Evolutionary conservation across 1,140 invertebrate genomes (phyloP), one percentile per base, ranked within the genome.

Genomic region (Halesus radiatus): DNA sequence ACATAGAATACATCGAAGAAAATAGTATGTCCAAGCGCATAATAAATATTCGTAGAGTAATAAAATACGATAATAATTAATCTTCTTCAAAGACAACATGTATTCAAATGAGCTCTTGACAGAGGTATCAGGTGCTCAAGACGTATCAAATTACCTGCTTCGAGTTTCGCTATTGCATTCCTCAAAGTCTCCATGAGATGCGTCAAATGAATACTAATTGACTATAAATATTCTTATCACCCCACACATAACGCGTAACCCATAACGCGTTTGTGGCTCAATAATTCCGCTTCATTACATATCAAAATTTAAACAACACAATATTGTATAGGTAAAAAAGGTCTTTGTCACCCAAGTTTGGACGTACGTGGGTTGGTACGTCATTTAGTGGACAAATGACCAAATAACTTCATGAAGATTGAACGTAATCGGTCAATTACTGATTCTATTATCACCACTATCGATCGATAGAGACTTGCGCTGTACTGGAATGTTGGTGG

Each of bases 331-430:
- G 37, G 37, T 13, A 13, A 45, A 45, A 13, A 13, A 45, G 8
- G 0, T 13, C 8, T 45, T 37, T 45, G 37, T 45, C 20, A 2
- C 32, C 64, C 5, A 22, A 6, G 52, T 53, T 72, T 45, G 68
- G n/a, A 16, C 6, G 1, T 5, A 16, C 50, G 68, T 72, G 68
- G 68, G 68, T 20, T 26, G 68, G 50, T 20, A 52, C n/a, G 22
- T 52, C 10, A 16, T 66, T 66, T 37, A 26, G 62, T 29, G 16
- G 29, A 66, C 23, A 72, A 16, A 50, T 70, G 22, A 72, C 68
- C 68, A 72, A 37, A 72, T 72, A 10, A 72, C 16, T 26, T 10
- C 53, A 50, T 72, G 45, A 72, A 72, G 22, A 15, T 53, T 72
- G 37, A 52, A 72, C 8, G 20, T 72, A 29, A 72, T 72, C 15